Evolutionary conservation across 2,888 invertebrate genomes (phyloP), one percentile per base, ranked within the genome.

Genomic region (Leptura quadrifasciata): DNA sequence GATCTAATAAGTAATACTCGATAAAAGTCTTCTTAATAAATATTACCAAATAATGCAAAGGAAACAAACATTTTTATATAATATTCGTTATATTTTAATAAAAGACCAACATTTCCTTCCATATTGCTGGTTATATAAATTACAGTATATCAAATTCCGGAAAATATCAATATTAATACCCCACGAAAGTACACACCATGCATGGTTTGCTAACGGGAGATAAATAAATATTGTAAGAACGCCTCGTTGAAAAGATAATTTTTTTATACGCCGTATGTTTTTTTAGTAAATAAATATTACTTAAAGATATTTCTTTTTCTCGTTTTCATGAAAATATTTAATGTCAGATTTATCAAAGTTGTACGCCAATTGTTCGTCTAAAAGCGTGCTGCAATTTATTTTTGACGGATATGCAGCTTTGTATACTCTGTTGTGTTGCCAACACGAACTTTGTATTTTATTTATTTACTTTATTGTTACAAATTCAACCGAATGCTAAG

Each of bases 201-300:
- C 2, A 15, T 2, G n/a, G 15, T 47, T 47, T 47, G 1, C 47
- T 1, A 47, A 47, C 47, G n/a, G 47, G 15, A 15, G n/a, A 17
- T 47, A 47, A 47, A 47, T n/a, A 47, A 47, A 47, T n/a, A 47
- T 47, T 47, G 47, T 47, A 47, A n/a, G n/a, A 47, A 47, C 47
- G 47, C 47, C 47, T 47, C 47, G 47, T n/a, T 47, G 47, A 47
- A 47, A 47, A 47, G n/a, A 47, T 47, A 47, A 47, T n/a, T 47
- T n/a, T 47, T n/a, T 47, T n/a, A 39, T 39, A 39, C 15, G 39
- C 39, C 39, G 12, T 15, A 47, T 47, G 47, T 47, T n/a, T 47
- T 47, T 47, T n/a, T n/a, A n/a, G 47, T 47, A 47, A 47, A 47
- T 47, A 47, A 47, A 47, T 47, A 47, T 47, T 47, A 47, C 47